Conservation (phyloP, 1,140 invertebrate species). For the Apis cerana region DNA sequence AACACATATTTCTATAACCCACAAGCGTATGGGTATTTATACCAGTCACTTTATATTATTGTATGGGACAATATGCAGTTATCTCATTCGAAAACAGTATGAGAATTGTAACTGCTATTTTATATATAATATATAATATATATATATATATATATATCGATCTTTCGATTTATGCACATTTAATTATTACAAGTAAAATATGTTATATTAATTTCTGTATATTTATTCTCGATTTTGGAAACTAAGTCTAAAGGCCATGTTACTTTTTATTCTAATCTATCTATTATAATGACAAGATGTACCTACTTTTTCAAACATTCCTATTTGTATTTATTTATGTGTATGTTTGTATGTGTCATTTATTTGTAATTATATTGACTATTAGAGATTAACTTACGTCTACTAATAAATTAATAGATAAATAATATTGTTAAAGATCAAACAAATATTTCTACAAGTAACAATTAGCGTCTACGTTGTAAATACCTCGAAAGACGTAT, state of each 20-base stretch:
- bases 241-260: slow-evolving; percentile 71
- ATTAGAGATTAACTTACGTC: slow-evolving; percentile 72
- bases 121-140: slow-evolving; percentile 12
- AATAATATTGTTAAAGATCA: slow-evolving; percentile 73
- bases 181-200: slow-evolving; percentile 48
- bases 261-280: slow-evolving; percentile 66
- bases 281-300: slow-evolving; percentile 67
- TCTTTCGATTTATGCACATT: slow-evolving; percentile 39
- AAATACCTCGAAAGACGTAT: slow-evolving; percentile 33
- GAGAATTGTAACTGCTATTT: slow-evolving; percentile 2
- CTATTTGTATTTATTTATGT: slow-evolving; percentile 16
- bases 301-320: slow-evolving; percentile 58
- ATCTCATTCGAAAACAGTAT: not conserved
- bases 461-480: slow-evolving; percentile 58
- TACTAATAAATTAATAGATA: slow-evolving; percentile 79
- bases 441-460: slow-evolving; percentile 57
- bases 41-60: slow-evolving; percentile 23
- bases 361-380: slow-evolving; percentile 72
- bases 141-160: slow-evolving; percentile 29
- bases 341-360: slow-evolving; percentile 22
- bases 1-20: slow-evolving; percentile 39
- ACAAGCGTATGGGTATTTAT: slow-evolving; percentile 5
- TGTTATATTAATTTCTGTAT: slow-evolving; percentile 49
- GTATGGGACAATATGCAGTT: slow-evolving; percentile 21
- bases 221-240: slow-evolving; percentile 59